phyloP scores from a whole-genome alignment of 2,113 vertebrate genomes.

The Scomber japonicus region DNA sequence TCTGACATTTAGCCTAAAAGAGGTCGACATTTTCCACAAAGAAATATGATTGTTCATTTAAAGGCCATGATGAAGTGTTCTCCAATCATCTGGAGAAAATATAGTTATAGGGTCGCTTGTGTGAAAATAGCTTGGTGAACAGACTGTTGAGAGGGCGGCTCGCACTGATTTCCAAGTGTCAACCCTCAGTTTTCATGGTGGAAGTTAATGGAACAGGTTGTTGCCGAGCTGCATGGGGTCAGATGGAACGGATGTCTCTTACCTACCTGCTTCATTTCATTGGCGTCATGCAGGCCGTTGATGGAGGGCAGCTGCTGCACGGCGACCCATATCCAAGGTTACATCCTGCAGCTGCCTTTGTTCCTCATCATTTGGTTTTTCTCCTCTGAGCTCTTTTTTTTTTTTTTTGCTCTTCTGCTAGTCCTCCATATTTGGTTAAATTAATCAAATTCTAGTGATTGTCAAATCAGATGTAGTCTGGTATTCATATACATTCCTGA shows the following conservation, averaged over 20 bases:
- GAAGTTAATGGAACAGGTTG: slow-evolving; percentile 72
- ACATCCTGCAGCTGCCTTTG: slow-evolving; percentile 54
- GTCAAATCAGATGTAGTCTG: not conserved
- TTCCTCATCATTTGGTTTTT: slow-evolving; percentile 35
- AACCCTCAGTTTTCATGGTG: slow-evolving; percentile 47
- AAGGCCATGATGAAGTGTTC: slow-evolving; percentile 42
- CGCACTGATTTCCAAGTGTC: slow-evolving; percentile 59
- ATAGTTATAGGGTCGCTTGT: slow-evolving; percentile 2
- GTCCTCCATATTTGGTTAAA: not conserved
- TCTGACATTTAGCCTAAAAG: slow-evolving; percentile 16
- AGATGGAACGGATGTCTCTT: slow-evolving; percentile 58
- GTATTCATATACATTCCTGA: too few relatives aligned
- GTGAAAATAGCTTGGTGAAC: slow-evolving; percentile 48
- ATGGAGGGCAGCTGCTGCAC: slow-evolving; percentile 67
- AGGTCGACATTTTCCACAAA: not conserved
- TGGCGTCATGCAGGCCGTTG: slow-evolving; percentile 59
- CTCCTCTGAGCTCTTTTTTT: not conserved
- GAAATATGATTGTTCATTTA: slow-evolving; percentile 10
- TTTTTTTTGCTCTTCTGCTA: not conserved
- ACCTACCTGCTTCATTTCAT: slow-evolving; percentile 65
- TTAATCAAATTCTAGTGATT: not conserved
- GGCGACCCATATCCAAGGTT: slow-evolving; percentile 64
- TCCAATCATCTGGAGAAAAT: slow-evolving; percentile 58
- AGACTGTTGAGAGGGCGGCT: slow-evolving; percentile 16
- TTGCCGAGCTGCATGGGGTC: slow-evolving; percentile 62